These are phyloP conservation scores for Laterallus jamaicensis DNA, from an alignment of 2,113 vertebrate species.

Conservation along the genomic window DNA sequence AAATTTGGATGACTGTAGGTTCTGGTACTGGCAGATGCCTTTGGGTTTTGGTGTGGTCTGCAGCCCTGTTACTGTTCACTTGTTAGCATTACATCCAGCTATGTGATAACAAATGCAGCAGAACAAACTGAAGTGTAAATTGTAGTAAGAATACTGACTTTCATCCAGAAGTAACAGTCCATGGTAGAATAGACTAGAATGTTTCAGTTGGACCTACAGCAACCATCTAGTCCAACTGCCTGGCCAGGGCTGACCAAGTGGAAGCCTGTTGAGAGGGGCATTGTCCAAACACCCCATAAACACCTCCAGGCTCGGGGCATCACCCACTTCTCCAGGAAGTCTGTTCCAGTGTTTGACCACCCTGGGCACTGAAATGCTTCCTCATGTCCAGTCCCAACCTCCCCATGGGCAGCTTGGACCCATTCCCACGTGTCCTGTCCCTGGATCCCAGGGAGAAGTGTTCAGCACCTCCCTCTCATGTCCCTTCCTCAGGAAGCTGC, in stretches of 20 bases:
- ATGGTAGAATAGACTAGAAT: neutral
- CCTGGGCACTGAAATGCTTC: neutral
- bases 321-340: neutral
- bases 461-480: neutral
- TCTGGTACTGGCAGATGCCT: neutral
- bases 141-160: neutral
- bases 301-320: neutral
- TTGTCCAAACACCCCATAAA: neutral
- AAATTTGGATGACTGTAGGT: neutral
- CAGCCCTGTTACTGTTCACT: neutral
- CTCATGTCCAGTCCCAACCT: neutral
- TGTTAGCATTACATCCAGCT: neutral
- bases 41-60: neutral
- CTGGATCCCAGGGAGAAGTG: neutral
- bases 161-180: neutral
- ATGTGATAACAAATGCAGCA: neutral
- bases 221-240: neutral
- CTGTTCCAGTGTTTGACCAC: neutral
- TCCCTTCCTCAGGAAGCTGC: neutral
- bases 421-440: rapidly evolving
- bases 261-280: neutral
- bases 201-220: neutral
- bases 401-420: neutral
- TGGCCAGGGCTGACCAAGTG: neutral
- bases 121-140: neutral